Evolutionary conservation across 2,797 vertebrate genomes (phyloP), one percentile per base, ranked within the genome.

Genomic region (Microctenopoma lineatum): DNA sequence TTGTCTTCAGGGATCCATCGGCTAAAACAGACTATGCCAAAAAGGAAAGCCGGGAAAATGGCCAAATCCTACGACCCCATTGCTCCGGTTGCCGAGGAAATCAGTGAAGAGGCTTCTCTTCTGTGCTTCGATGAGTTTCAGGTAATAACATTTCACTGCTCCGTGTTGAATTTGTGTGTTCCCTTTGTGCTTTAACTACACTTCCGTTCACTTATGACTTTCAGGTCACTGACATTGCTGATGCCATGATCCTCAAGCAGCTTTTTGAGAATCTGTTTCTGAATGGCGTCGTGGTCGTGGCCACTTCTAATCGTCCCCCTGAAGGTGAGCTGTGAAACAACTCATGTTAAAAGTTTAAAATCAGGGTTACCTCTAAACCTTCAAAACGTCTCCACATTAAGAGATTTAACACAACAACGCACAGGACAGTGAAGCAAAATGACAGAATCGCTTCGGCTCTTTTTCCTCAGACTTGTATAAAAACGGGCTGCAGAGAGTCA

Each of bases 221-320:
- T 52, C 86, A 99, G 98, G 97, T 99, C 90, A 99, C 97, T 61
- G 98, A 99, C 89, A 99, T 99, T 67, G 98, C 98, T 58, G 97
- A 99, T 83, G 97, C 98, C 88, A 99, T 99, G 97, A 98, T 99
- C 90, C 95, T 99, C 69, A 99, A 98, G 90, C 98, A 99, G 93
- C 96, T 99, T 73, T 99, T 99, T 93, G 97, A 99, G 95, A 98
- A 98, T 89, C 94, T 99, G 55, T 99, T 99, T 84, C 91, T 92
- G 85, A 95, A 96, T 0, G 97, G 97, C 11, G 97, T 99, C 51
- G 94, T 99, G 21, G 96, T 99, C 70, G 97, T 99, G 81, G 97
- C 97, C 70, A 99, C 98, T 42, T 99, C 98, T 46, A 99, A 99
- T 89, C 96, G 98, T 58, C 96, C 95, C 0, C 97, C 98, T 80